Percentiles rank a stretch among this genome's conserved stretches.
Conservation (phyloP, 2,888 invertebrate genomes). For the Tiliacea citrago region DNA sequence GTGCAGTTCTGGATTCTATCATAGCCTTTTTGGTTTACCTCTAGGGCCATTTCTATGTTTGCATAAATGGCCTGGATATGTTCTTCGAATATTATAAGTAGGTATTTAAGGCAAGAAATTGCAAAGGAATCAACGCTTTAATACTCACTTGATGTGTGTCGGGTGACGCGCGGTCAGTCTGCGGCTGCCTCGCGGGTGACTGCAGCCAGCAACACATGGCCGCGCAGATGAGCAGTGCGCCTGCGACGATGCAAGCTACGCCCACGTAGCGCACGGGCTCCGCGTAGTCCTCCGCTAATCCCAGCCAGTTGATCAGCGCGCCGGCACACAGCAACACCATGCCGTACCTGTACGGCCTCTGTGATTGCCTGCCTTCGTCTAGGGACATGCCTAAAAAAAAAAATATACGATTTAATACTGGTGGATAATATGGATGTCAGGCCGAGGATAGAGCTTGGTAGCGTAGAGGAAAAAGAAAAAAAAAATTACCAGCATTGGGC, state of each 20-base stretch:
- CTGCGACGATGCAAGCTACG: slow-evolving; percentile 94
- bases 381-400: slow-evolving; percentile 91
- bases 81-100: neutral
- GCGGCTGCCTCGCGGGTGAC: slow-evolving; percentile 87
- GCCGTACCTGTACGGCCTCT: slow-evolving; percentile 93
- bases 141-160: slow-evolving; percentile 87
- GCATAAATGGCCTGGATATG: neutral
- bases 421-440: neutral
- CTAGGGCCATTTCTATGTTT: neutral
- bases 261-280: slow-evolving; percentile 94
- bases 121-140: neutral
- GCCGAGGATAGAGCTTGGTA: neutral
- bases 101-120: neutral
- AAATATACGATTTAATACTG: slow-evolving; percentile 15
- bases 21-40: neutral
- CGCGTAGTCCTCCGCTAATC: slow-evolving; percentile 93
- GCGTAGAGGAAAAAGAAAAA: neutral
- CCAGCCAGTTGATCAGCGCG: slow-evolving; percentile 94
- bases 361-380: slow-evolving; percentile 92
- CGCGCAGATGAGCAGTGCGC: slow-evolving; percentile 93
- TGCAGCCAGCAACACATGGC: slow-evolving; percentile 94
- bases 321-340: slow-evolving; percentile 94
- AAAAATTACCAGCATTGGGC: neutral
- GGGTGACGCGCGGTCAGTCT: slow-evolving; percentile 83
- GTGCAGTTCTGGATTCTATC: neutral